phyloP scores from a whole-genome alignment of 2,888 invertebrate genomes.

The Coleophora deauratella region DNA sequence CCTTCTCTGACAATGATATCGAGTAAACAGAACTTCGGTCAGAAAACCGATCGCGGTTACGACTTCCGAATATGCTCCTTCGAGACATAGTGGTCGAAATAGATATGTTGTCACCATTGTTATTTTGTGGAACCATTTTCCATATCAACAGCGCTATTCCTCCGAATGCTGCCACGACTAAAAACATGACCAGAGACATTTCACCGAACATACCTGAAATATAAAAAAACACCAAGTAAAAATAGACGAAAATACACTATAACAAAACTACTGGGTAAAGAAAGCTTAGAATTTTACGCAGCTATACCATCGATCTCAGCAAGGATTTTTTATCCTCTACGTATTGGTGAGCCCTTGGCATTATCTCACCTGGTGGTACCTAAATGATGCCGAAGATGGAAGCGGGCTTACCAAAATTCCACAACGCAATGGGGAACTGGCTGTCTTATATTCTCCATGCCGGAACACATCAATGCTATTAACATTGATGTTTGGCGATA shows the following conservation, averaged over 20 bases:
- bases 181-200: constrained; percentile 68
- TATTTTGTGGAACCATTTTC: constrained; percentile 70
- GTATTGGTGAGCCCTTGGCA: too few relatives aligned
- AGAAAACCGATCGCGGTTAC: constrained; percentile 59
- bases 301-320: too few relatives aligned
- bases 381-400: too few relatives aligned
- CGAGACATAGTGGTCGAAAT: constrained; percentile 56
- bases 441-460: too few relatives aligned
- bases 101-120: constrained; percentile 60
- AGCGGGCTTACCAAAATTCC: too few relatives aligned
- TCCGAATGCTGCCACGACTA: constrained; percentile 74
- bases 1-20: constrained; percentile 64
- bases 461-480: too few relatives aligned
- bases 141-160: constrained; percentile 71
- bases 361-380: too few relatives aligned
- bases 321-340: too few relatives aligned
- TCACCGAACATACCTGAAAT: constrained; percentile 64
- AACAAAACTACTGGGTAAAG: too few relatives aligned
- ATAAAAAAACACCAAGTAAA: constrained; percentile 11
- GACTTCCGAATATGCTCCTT: constrained; percentile 49
- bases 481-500: too few relatives aligned
- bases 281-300: too few relatives aligned
- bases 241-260: constrained; percentile 6
- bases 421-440: too few relatives aligned
- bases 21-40: constrained; percentile 66